Conservation (phyloP, 2,797 vertebrate species). For the Ispidina lecontei region DNA sequence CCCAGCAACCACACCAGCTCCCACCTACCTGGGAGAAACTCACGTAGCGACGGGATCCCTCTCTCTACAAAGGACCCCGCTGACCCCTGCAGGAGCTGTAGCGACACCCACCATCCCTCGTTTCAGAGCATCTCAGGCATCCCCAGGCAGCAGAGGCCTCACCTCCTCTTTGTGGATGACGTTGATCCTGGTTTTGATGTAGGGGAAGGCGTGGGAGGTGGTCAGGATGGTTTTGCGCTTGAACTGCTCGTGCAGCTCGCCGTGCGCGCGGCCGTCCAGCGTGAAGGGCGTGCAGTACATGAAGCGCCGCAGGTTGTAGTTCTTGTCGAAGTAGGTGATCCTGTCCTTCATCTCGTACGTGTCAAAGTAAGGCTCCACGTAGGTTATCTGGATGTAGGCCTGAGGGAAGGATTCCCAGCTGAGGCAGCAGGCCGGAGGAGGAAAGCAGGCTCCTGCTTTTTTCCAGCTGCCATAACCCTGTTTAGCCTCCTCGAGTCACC, state of each 20-base stretch:
- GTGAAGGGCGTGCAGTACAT: slow-evolving; percentile 99
- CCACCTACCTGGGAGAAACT: not conserved
- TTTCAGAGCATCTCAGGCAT: not conserved
- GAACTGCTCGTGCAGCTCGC: slow-evolving; percentile 95
- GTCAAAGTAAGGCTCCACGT: slow-evolving; percentile 97
- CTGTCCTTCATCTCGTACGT: slow-evolving; percentile 99
- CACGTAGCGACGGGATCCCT: not conserved
- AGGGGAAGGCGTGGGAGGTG: slow-evolving; percentile 96
- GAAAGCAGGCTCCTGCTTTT: not conserved
- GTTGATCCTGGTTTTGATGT: slow-evolving; percentile 98
- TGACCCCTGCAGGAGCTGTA: not conserved
- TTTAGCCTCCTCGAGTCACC: not conserved
- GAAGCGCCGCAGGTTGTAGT: slow-evolving; percentile 96
- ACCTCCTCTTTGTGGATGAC: slow-evolving; percentile 99
- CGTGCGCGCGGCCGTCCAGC: slow-evolving; percentile 94
- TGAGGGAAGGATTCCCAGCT: slow-evolving; percentile 52
- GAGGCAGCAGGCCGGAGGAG: not conserved
- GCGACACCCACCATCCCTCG: not conserved
- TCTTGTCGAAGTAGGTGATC: slow-evolving; percentile 99
- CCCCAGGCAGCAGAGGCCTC: not conserved
- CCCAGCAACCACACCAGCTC: not conserved
- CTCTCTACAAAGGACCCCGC: not conserved
- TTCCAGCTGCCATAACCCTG: not conserved
- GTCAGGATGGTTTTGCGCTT: slow-evolving; percentile 98
- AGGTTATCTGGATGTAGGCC: slow-evolving; percentile 98